Conservation (phyloP, 2,113 vertebrate genomes). For the Pholis gunnellus region DNA sequence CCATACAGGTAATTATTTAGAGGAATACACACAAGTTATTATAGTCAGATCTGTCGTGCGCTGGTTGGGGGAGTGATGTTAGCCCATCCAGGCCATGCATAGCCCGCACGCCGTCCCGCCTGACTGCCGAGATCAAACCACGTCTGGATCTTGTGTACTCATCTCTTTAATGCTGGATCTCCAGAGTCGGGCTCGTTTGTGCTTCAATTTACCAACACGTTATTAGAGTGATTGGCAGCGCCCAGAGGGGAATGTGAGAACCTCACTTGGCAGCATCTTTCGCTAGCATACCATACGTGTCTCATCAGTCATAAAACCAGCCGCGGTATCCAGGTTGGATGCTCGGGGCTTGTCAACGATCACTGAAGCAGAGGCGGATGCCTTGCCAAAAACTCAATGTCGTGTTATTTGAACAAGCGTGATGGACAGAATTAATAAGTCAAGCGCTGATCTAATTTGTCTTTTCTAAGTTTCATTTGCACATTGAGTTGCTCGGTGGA, state of each 20-base stretch:
- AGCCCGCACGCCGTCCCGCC: neutral
- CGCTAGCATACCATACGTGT: conserved; percentile 31
- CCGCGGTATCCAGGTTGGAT: conserved; percentile 26
- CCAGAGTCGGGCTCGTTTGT: conserved; percentile 12
- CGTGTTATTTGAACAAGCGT: conserved; percentile 19
- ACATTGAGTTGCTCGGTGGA: conserved; percentile 23
- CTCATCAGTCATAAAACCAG: conserved; percentile 39
- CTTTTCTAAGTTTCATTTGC: conserved; percentile 27
- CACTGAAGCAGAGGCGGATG: conserved; percentile 19
- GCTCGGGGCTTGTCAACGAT: conserved; percentile 27
- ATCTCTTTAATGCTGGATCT: conserved; percentile 26
- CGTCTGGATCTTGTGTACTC: conserved; percentile 10
- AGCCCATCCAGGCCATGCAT: conserved; percentile 10
- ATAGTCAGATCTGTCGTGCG: no score
- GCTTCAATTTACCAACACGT: conserved; percentile 25
- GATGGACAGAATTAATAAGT: conserved; percentile 26
- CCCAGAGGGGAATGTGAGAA: conserved; percentile 4
- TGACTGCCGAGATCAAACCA: conserved; percentile 1
- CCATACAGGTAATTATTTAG: neutral
- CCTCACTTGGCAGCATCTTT: conserved; percentile 44
- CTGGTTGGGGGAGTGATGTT: neutral
- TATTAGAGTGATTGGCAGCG: conserved; percentile 40
- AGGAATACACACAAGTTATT: neutral
- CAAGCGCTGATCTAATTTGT: conserved; percentile 30
- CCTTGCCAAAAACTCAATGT: conserved; percentile 17